phyloP scores from a whole-genome alignment of 2,888 invertebrate species.

The Yponomeuta plumbellus region DNA sequence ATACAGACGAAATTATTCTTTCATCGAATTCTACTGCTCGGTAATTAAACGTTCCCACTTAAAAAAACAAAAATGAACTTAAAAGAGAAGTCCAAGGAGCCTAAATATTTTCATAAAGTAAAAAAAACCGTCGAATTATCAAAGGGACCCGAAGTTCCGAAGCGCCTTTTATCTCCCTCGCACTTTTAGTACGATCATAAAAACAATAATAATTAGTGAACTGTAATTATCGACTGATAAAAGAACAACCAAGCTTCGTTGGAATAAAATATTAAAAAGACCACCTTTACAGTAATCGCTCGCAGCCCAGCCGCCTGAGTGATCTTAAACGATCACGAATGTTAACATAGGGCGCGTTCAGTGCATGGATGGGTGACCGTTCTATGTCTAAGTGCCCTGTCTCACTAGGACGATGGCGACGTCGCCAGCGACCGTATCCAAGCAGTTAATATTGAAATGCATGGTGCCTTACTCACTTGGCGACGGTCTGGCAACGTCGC shows the following conservation, averaged over 20 bases:
- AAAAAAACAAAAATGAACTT: background rate
- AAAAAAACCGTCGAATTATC: background rate
- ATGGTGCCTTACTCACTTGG: too few species aligned
- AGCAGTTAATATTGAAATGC: too few species aligned
- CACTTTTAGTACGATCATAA: conserved; percentile 5
- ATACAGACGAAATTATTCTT: too few species aligned
- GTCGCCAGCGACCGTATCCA: too few species aligned
- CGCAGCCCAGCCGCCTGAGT: too few species aligned
- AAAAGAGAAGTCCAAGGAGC: background rate
- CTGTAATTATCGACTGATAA: conserved; percentile 14
- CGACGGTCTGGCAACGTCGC: too few species aligned
- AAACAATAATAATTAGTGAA: conserved; percentile 15
- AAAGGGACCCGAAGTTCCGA: background rate
- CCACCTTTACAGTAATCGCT: too few species aligned
- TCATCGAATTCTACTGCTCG: background rate
- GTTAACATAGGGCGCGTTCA: too few species aligned
- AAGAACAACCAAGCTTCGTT: background rate
- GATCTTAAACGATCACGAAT: too few species aligned
- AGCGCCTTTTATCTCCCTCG: background rate
- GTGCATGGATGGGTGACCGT: too few species aligned
- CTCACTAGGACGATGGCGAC: too few species aligned
- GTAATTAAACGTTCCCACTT: background rate
- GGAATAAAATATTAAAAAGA: background rate
- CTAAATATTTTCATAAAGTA: background rate
- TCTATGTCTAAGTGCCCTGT: too few species aligned